Conservation (phyloP, 2,113 vertebrate species). For the Pygoscelis antarcticus region DNA sequence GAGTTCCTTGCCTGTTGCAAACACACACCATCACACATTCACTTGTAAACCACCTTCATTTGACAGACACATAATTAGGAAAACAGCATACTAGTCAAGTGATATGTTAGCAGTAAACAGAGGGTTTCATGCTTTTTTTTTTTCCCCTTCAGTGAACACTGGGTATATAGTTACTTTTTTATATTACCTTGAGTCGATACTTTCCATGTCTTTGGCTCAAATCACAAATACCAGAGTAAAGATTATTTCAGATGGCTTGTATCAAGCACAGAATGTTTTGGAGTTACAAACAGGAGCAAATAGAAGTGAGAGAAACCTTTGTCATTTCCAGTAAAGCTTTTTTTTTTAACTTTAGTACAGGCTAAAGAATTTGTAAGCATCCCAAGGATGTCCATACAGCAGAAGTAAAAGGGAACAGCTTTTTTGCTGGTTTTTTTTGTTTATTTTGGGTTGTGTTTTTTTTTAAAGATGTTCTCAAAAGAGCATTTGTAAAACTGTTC, state of each 20-base stretch:
- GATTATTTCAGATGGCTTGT: not conserved
- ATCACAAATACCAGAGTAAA: not conserved
- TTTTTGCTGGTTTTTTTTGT: not conserved
- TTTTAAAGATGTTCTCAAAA: not conserved
- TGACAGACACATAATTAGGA: not conserved
- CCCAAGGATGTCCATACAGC: not conserved
- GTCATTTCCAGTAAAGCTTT: not conserved
- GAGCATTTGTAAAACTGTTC: not conserved
- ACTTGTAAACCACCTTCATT: not conserved
- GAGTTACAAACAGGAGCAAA: not conserved
- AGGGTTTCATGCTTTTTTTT: not conserved
- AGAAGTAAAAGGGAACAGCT: not conserved
- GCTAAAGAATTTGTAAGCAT: not conserved
- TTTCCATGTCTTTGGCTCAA: not conserved
- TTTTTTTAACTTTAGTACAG: not conserved
- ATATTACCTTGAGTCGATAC: not conserved
- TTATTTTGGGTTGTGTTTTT: not conserved
- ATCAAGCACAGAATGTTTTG: not conserved
- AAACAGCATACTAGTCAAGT: rapidly evolving
- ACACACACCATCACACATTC: not conserved
- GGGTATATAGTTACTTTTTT: not conserved
- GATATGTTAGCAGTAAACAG: not conserved
- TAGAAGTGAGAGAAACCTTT: not conserved
- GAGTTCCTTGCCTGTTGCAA: not conserved
- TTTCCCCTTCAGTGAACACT: not conserved